These are phyloP conservation scores for Calliphora vicina DNA, from an alignment of 1,140 invertebrate genomes.

Conservation along the genomic window DNA sequence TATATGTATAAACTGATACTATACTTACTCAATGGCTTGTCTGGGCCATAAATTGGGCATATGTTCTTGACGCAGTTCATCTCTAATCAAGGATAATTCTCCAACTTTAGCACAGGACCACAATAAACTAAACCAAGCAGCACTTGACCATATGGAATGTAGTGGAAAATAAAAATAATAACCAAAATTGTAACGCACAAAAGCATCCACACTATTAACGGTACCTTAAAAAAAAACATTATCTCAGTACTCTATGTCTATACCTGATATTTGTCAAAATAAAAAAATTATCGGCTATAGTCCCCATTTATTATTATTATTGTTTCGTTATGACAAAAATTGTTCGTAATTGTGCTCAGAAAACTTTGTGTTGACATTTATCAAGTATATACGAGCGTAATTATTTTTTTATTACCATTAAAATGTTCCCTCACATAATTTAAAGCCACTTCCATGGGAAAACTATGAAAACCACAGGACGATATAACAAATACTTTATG, in stretches of 20 bases:
- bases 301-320: too few species aligned
- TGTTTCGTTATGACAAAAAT: too few species aligned
- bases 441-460: conserved; percentile 84
- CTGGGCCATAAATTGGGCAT: background rate
- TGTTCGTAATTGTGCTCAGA: too few species aligned
- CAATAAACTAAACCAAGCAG: background rate
- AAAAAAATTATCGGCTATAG: too few species aligned
- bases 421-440: conserved; percentile 58
- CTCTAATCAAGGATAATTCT: background rate
- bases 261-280: too few species aligned
- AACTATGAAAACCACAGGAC: conserved; percentile 86
- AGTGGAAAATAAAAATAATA: background rate
- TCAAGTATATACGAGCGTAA: too few species aligned
- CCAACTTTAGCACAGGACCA: background rate
- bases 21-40: background rate
- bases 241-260: too few species aligned
- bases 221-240: background rate
- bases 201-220: background rate
- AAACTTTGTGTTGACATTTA: too few species aligned
- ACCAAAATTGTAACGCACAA: background rate
- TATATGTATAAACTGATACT: too few species aligned
- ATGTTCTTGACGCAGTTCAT: background rate
- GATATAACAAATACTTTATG: conserved; percentile 81
- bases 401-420: background rate
- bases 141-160: background rate